phyloP scores from a whole-genome alignment of 2,797 vertebrate species.

The Scomberomorus guttatus region DNA sequence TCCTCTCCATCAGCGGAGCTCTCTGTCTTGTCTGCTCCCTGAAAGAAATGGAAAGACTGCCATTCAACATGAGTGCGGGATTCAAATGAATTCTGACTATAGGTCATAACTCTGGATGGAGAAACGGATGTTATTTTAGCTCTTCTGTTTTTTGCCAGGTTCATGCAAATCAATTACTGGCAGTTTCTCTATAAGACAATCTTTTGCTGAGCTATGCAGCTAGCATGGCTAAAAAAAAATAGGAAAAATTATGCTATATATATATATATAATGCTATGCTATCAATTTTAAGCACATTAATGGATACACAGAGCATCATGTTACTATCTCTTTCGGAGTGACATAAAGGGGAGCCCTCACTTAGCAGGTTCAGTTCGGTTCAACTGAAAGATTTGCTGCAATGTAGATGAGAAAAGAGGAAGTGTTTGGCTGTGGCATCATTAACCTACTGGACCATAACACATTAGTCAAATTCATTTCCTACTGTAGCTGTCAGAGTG shows the following conservation, averaged over 20 bases:
- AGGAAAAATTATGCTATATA: too few species aligned
- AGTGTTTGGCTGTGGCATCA: too few species aligned
- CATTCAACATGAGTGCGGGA: neutral
- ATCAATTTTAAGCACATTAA: too few species aligned
- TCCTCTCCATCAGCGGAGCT: conserved; percentile 63
- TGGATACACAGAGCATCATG: too few species aligned
- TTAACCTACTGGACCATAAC: neutral
- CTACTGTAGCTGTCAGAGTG: too few species aligned
- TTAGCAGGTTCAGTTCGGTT: too few species aligned
- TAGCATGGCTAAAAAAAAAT: too few species aligned
- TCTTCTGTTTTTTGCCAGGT: neutral
- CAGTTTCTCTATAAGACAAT: neutral
- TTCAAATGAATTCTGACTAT: too few species aligned
- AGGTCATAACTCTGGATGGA: neutral
- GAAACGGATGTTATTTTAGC: conserved; percentile 10
- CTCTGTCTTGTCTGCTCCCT: conserved; percentile 58
- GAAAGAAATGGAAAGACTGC: neutral
- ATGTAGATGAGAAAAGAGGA: neutral
- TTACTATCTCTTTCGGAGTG: too few species aligned
- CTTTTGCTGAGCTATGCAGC: neutral
- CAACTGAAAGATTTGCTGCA: too few species aligned
- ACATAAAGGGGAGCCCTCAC: too few species aligned
- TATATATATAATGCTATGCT: too few species aligned
- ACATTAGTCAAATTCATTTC: neutral
- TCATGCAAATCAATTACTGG: neutral